These are phyloP conservation scores for Scaptodrosophila lebanonensis DNA, from an alignment of 1,140 invertebrate genomes.

Conservation along the genomic window DNA sequence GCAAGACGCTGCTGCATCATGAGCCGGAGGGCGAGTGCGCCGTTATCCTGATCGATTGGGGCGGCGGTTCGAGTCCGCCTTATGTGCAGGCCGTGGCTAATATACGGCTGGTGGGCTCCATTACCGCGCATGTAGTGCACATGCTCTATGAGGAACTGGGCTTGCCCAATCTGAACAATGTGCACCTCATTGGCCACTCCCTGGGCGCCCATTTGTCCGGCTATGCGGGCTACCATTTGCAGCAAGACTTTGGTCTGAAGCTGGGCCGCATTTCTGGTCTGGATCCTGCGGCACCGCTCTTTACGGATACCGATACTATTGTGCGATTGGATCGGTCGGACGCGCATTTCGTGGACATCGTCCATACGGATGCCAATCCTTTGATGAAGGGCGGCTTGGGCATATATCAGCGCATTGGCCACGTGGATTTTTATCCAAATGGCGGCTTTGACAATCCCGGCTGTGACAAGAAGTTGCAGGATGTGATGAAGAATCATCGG, in stretches of 20 bases:
- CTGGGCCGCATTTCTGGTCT: slow-evolving; percentile 86
- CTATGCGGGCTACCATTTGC: slow-evolving; percentile 87
- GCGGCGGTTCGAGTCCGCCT: slow-evolving; percentile 88
- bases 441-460: slow-evolving; percentile 91
- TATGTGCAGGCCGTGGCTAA: slow-evolving; percentile 95
- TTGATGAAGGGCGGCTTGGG: slow-evolving; percentile 90
- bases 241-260: slow-evolving; percentile 81
- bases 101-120: slow-evolving; percentile 89
- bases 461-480: slow-evolving; percentile 84
- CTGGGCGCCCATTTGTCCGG: slow-evolving; percentile 91
- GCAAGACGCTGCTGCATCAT: slow-evolving; percentile 81
- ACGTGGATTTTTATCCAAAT: slow-evolving; percentile 94
- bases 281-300: slow-evolving; percentile 95
- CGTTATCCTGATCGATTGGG: slow-evolving; percentile 91
- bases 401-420: slow-evolving; percentile 87
- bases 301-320: slow-evolving; percentile 87
- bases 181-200: slow-evolving; percentile 94
- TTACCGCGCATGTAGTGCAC: slow-evolving; percentile 85
- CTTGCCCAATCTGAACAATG: slow-evolving; percentile 79
- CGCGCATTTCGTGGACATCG: slow-evolving; percentile 90
- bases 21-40: slow-evolving; percentile 84
- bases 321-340: slow-evolving; percentile 91
- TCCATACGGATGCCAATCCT: slow-evolving; percentile 91
- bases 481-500: slow-evolving; percentile 80
- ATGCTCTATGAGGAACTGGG: slow-evolving; percentile 79